Evolutionary conservation across 2,113 vertebrate genomes (phyloP).

Genomic region (Rhodinocichla rosea): DNA sequence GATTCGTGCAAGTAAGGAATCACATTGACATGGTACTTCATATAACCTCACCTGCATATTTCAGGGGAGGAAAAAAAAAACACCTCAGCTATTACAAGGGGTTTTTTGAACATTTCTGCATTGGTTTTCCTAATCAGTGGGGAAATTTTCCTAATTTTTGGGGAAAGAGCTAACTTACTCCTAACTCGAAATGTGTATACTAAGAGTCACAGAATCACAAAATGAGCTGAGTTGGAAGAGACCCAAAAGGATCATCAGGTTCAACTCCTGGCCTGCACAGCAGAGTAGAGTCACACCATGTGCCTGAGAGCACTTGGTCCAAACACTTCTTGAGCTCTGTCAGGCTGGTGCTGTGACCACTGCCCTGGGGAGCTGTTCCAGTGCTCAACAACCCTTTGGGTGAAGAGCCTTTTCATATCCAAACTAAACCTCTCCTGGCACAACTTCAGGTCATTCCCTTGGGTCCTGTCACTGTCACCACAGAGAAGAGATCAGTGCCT

Average conservation of each 20-base stretch:
- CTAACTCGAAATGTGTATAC: neutral
- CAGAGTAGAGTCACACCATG: accelerated
- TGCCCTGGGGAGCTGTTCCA: neutral
- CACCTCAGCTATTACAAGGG: neutral
- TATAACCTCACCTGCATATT: neutral
- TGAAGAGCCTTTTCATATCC: accelerated
- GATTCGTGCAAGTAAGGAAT: neutral
- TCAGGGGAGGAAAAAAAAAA: neutral
- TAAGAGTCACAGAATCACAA: neutral
- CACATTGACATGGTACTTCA: neutral
- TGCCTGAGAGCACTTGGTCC: neutral
- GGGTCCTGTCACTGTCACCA: accelerated
- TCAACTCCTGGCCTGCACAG: neutral
- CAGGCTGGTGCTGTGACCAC: neutral
- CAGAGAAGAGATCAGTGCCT: neutral
- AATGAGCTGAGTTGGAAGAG: neutral
- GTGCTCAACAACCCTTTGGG: accelerated
- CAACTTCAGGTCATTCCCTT: accelerated
- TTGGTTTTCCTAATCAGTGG: neutral
- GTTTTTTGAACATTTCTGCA: neutral
- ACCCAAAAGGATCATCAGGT: neutral
- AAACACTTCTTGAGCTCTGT: neutral
- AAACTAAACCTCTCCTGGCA: neutral
- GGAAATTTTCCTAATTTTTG: neutral
- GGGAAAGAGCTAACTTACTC: neutral